Base-by-base conservation (phyloP, 2,113 vertebrate genomes). In the Addax nasomaculatus region DNA sequence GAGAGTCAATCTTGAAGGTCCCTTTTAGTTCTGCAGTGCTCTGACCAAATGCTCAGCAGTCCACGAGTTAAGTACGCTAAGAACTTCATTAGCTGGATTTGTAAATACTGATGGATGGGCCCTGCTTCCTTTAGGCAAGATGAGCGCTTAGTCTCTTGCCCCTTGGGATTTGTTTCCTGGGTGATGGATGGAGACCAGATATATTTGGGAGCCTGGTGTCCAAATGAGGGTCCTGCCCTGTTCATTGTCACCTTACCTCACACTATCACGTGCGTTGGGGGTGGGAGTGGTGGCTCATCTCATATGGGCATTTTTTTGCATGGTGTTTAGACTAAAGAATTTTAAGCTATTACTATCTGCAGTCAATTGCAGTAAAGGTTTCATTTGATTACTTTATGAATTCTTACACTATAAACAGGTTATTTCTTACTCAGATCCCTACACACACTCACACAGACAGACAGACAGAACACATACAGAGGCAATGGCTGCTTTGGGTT, bases 61-160 rank as follows among this genome's bases (percentile, higher is more conserved):
- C 91, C 88, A 10, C 15, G 7, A 93, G 80, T 92, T 94, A 93
- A 89, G 89, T 67, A 80, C 85, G 81, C 70, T 78, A 85, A 96
- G 97, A 97, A 93, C 36, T 23, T 78, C 97, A 7, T 15, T 39
- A 67, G 29, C 60, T 83, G 79, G 23, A 51, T 96, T 70, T 81
- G 43, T 33, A 49, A 94, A 60, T 89, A 93, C 85, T 36, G 93
- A 53, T 43, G 94, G 64, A 93, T 29, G 58, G 84, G 4, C 78
- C 47, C 45, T 19, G 2, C 58, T 83, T 94, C 0, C 81, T 87
- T 92, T 55, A 84, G 85, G n/a, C 39, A 51, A 86, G n/a, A 25
- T 29, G 51, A 93, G 25, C 85, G 78, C 62, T 95, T 97, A 83
- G 94, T 97, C 97, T 96, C 90, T 97, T 97, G 91, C n/a, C 85